Conservation (phyloP, 2,797 vertebrate genomes). For the Argya squamiceps region DNA sequence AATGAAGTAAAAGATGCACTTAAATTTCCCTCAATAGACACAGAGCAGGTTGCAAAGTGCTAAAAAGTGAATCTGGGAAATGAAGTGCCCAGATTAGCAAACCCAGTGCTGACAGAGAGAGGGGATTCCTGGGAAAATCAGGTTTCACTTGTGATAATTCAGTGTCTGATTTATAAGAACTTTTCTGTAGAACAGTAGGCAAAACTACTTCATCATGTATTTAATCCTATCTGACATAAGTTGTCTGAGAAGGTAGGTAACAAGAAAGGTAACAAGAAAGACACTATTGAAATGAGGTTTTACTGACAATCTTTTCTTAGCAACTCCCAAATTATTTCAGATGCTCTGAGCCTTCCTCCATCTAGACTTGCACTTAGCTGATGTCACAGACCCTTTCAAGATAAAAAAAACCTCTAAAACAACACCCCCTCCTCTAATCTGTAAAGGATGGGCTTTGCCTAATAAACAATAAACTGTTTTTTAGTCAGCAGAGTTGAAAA, state of each 20-base stretch:
- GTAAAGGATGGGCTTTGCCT: neutral
- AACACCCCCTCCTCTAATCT: fast-evolving
- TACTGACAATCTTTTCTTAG: neutral
- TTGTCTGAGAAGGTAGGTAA: neutral
- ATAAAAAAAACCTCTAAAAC: neutral
- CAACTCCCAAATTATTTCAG: neutral
- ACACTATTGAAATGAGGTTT: neutral
- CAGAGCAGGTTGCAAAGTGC: neutral
- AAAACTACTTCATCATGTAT: neutral
- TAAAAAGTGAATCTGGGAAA: neutral
- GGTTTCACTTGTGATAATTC: neutral
- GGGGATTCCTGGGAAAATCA: neutral
- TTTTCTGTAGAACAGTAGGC: neutral
- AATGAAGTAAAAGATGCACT: neutral
- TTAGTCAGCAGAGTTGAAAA: neutral
- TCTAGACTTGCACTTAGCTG: neutral
- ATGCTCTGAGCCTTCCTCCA: neutral
- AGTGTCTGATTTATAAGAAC: neutral
- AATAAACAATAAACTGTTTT: neutral
- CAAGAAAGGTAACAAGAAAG: neutral
- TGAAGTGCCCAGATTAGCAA: neutral
- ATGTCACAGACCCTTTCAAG: neutral
- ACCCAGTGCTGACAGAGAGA: neutral
- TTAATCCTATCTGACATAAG: neutral
- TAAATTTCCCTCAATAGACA: neutral